A percentile compares a stretch with the other conserved stretches of the same genome.
phyloP scores from a whole-genome alignment of 2,888 invertebrate genomes.

The Matsumyia berberina region DNA sequence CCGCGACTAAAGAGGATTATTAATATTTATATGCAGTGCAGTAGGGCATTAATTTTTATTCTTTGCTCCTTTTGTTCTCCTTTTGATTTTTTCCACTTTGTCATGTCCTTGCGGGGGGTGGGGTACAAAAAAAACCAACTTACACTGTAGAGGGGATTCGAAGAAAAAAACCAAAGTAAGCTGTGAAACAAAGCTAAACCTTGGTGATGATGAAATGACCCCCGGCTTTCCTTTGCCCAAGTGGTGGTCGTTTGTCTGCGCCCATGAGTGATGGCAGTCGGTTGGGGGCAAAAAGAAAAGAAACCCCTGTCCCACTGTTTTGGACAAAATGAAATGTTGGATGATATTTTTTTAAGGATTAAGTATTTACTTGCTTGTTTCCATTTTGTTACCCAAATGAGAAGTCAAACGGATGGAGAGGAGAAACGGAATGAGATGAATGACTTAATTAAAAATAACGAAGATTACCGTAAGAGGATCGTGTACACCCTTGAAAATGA shows the following conservation, averaged over 20 bases:
- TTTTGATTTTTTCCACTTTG: constrained; percentile 32
- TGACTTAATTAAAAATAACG: constrained; percentile 65
- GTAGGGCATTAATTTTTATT: constrained; percentile 54
- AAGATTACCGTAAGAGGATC: constrained; percentile 17
- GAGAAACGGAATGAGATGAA: constrained; percentile 17
- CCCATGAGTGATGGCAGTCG: constrained; percentile 47
- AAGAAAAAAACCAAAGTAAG: constrained; percentile 57
- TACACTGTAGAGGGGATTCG: constrained; percentile 25
- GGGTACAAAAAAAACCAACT: constrained; percentile 10
- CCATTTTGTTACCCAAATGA: neutral
- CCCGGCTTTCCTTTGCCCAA: constrained; percentile 32
- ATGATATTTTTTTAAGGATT: constrained; percentile 57
- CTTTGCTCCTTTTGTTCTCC: constrained; percentile 1
- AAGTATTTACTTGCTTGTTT: constrained; percentile 37
- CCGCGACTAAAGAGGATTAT: constrained; percentile 65
- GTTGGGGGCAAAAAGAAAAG: neutral
- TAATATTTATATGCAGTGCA: constrained; percentile 74
- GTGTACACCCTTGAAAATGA: constrained; percentile 10
- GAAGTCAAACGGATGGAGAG: neutral
- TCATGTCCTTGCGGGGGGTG: constrained; percentile 25
- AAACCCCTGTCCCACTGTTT: constrained; percentile 35
- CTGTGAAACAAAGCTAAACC: constrained; percentile 62
- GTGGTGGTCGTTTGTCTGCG: constrained; percentile 25
- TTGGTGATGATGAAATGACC: constrained; percentile 57
- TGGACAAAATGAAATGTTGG: constrained; percentile 54